Base-by-base conservation (phyloP, 64 coral and sea anemone species). In the Montipora sp. region DNA sequence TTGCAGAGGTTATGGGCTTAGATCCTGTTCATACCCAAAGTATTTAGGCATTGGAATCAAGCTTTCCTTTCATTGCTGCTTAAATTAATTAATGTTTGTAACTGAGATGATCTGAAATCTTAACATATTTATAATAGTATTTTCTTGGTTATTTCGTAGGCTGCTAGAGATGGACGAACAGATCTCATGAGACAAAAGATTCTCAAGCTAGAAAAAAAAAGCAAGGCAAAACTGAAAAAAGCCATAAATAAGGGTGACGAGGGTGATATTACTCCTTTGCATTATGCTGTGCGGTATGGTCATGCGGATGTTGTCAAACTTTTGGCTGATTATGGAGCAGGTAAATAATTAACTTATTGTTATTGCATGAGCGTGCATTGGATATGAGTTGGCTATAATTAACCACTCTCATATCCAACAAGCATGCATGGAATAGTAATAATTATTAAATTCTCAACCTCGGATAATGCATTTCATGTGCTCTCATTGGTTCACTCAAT, bases 251-350 rank as follows among this genome's bases (percentile, higher is more conserved):
- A 96, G 51, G 58, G 75, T 57, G 98, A 99, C 87, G 94, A 94
- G 43, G 87, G 92, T 20, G 93, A 94, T 10, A 72, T 80, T 2
- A 91, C 98, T 81, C 86, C 98, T 36, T 21, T 99, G 12, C 98
- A 99, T 89, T 99, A 99, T 96, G 98, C 94, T 48, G 92, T 99
- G 12, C 88, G 98, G 16, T 99, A 96, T 91, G 94, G 94, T 24
- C 94, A 99, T 75, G 44, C 92, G 20, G 77, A 99, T 70, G 80
- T 99, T 51, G 98, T 99, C 50, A 94, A 99, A 57, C 78, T 92
- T 6, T 88, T 99, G 22, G 76, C 92, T 7, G 80, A 92, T 1
- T 83, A 45, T 80, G 98, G 98, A 73, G 94, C 98, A 87, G 80
- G 98, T 96, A 79, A 91, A 80, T 91, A 63, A 63, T 63, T 63